A percentile compares a stretch with the other conserved stretches of the same genome.
These are phyloP conservation scores for Petrocephalus schoutedeni DNA, from an alignment of 2,797 vertebrate species.

Conservation along the genomic window DNA sequence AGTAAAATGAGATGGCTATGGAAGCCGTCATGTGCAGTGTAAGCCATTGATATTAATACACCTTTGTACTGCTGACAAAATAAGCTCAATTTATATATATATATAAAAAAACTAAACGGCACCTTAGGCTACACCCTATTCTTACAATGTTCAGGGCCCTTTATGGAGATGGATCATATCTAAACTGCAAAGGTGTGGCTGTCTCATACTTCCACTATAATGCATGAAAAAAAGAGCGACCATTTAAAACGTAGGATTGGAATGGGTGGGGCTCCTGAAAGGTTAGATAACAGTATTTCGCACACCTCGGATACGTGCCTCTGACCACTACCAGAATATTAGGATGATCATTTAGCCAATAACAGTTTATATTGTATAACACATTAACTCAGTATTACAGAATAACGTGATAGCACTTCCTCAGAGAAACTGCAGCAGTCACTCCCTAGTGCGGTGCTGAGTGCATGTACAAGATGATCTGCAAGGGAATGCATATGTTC, in stretches of 20 bases:
- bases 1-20: background rate
- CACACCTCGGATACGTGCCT: background rate
- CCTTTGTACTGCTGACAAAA: background rate
- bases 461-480: background rate
- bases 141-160: background rate
- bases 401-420: background rate
- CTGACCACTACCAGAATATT: background rate
- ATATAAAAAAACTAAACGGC: background rate
- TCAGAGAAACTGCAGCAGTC: constrained; percentile 4
- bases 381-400: background rate
- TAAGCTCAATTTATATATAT: background rate
- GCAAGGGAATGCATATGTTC: constrained; percentile 10
- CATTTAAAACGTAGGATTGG: background rate
- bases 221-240: background rate
- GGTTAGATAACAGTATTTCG: background rate
- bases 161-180: background rate
- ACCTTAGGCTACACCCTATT: background rate
- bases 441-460: constrained; percentile 3
- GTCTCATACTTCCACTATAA: background rate
- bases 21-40: background rate
- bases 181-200: constrained; percentile 3
- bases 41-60: background rate
- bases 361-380: background rate
- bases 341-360: background rate
- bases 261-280: background rate